Evolutionary conservation across 2,113 vertebrate species (phyloP).

Genomic region (Mus musculus): DNA sequence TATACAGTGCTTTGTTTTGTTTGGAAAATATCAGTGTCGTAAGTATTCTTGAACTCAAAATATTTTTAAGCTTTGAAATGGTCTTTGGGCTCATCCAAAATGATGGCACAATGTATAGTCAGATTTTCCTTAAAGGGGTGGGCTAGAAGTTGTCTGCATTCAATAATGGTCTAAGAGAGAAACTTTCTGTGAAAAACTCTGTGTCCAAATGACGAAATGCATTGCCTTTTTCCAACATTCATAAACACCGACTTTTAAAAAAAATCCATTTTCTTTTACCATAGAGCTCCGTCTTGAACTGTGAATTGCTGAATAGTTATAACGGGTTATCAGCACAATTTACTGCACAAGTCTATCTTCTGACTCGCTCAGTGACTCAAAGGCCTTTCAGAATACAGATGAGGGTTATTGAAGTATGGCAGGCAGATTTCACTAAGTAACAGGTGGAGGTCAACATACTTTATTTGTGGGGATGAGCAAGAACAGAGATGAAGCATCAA

Average conservation of each 20-base stretch:
- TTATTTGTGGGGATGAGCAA: constrained; percentile 89
- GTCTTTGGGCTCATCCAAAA: constrained; percentile 40
- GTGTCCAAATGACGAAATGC: constrained; percentile 80
- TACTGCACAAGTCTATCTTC: constrained; percentile 76
- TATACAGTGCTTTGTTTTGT: not conserved
- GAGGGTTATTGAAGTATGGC: constrained; percentile 81
- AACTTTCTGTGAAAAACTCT: constrained; percentile 75
- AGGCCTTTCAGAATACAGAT: constrained; percentile 84
- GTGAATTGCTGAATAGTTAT: constrained; percentile 77
- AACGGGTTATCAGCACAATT: constrained; percentile 75
- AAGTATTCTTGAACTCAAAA: not conserved
- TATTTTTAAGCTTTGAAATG: constrained; percentile 37
- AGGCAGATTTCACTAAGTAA: constrained; percentile 80
- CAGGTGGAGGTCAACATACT: constrained; percentile 89
- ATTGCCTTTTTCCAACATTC: constrained; percentile 82
- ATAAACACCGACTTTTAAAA: constrained; percentile 72
- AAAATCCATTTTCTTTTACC: constrained; percentile 43
- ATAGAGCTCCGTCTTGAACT: constrained; percentile 72
- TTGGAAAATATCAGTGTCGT: constrained; percentile 24
- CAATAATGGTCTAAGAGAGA: constrained; percentile 26
- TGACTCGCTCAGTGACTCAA: constrained; percentile 74
- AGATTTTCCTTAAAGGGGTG: constrained; percentile 46
- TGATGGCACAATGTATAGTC: not conserved
- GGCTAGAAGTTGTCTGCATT: constrained; percentile 65
- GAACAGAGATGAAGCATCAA: constrained; percentile 87